These are phyloP conservation scores for Mixornis gularis DNA, from an alignment of 2,113 vertebrate genomes.

Conservation along the genomic window DNA sequence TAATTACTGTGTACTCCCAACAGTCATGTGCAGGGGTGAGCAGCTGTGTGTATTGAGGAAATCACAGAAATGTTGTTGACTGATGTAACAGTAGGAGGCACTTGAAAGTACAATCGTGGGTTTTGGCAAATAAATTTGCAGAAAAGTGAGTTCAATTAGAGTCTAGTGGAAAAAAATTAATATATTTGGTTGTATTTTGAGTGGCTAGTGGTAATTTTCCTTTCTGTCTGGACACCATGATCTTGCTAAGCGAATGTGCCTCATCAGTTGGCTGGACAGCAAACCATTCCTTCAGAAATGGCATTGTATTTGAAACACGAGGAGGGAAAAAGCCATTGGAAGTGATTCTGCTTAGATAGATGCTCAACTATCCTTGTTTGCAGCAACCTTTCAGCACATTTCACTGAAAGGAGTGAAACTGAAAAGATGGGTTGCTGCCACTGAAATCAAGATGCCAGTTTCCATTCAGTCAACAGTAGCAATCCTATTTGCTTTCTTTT, in stretches of 20 bases:
- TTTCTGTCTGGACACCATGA: not conserved
- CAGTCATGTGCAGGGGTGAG: not conserved
- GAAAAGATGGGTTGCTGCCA: slow-evolving; percentile 3
- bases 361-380: not conserved
- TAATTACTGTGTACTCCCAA: not conserved
- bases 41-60: not conserved
- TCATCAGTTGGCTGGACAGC: not conserved
- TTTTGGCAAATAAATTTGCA: not conserved
- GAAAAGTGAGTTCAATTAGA: not conserved
- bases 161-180: not conserved
- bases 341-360: not conserved
- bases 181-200: not conserved
- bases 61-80: not conserved
- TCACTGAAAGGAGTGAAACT: not conserved
- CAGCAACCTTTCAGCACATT: not conserved
- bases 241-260: not conserved
- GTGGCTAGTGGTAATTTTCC: not conserved
- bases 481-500: slow-evolving; percentile 18
- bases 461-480: not conserved
- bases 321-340: not conserved
- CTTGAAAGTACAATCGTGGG: not conserved
- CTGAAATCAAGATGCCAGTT: slow-evolving; percentile 45
- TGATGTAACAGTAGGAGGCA: not conserved
- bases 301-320: not conserved
- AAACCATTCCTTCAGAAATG: not conserved